Evolutionary conservation across 2,888 invertebrate genomes (phyloP), one percentile per base, ranked within the genome.

Genomic region (Drosophila affinis): DNA sequence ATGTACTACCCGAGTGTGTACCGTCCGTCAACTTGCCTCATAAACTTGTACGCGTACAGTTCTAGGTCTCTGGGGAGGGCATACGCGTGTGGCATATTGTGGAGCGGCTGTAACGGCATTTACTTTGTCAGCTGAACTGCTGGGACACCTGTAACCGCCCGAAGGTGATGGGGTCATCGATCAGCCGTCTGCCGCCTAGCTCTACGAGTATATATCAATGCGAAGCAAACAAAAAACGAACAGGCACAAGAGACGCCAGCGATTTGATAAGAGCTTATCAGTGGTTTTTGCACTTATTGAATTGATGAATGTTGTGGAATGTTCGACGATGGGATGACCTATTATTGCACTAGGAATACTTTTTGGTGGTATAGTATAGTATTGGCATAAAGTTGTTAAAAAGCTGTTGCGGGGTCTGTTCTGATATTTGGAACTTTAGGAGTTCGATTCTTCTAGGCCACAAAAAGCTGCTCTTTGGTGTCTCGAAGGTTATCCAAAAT

Each of bases 181-280:
- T 58, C 49, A 39, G 29, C 12, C 49, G 44, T 65, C 48, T 48
- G 56, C 6, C 45, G 24, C 24, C 39, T 14, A 39, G 39, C 14
- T 39, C 39, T 61, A n/a, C n/a, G n/a, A n/a, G n/a, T n/a, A 39
- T 32, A 44, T 49, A 62, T 51, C 62, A 63, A 10, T 32, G 29
- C 6, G 1, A 48, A n/a, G 55, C 61, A 54, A 65, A 67, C 44
- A 18, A 24, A 18, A 56, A 65, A 24, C 18, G 12, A 45, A 67
- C 9, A n/a, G 34, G 45, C 67, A 67, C 17, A 21, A 45, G 49
- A 34, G 51, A 51, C 68, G 67, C 14, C 51, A 17, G 49, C 3
- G 17, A 39, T 12, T 34, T 68, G 68, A 68, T 68, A 68, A 68
- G 49, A 68, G 49, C 57, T 68, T 68, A 68, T 68, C 67, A 68